A percentile compares a stretch with the other conserved stretches of the same genome.
These are phyloP conservation scores for Eupeodes latifasciatus DNA, from an alignment of 2,888 invertebrate species.

Conservation along the genomic window DNA sequence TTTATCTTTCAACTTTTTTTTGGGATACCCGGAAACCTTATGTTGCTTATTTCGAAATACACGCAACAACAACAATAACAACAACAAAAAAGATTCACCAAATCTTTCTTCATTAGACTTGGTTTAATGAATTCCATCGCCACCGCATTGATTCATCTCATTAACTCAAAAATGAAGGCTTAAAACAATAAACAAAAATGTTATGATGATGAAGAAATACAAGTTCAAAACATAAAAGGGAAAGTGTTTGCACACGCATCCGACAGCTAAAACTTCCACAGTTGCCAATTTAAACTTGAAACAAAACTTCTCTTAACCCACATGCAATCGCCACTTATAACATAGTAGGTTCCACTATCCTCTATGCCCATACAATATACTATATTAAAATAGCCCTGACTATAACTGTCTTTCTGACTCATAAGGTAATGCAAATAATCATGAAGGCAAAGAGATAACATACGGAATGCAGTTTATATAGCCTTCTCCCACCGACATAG, in stretches of 20 bases:
- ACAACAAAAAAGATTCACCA: constrained; percentile 13
- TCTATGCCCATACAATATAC: neutral
- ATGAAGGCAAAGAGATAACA: constrained; percentile 26
- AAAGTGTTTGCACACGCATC: constrained; percentile 63
- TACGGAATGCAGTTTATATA: constrained; percentile 66
- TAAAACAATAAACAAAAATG: constrained; percentile 11
- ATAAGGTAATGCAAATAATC: constrained; percentile 63
- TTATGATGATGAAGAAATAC: constrained; percentile 34
- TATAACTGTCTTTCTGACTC: constrained; percentile 58
- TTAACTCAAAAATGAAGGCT: constrained; percentile 24
- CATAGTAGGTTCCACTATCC: too few species aligned
- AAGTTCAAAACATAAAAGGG: constrained; percentile 57
- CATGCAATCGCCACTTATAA: constrained; percentile 32
- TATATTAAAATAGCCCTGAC: constrained; percentile 16
- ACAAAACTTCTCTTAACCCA: constrained; percentile 44
- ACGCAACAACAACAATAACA: neutral
- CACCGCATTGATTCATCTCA: constrained; percentile 28
- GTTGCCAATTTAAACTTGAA: constrained; percentile 51
- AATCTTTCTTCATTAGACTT: constrained; percentile 1
- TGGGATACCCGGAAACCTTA: constrained; percentile 56
- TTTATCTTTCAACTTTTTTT: constrained; percentile 16
- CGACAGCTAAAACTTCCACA: constrained; percentile 18
- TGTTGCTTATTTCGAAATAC: neutral
- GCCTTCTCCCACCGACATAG: constrained; percentile 19
- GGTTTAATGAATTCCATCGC: constrained; percentile 13